Percentiles rank a stretch among this genome's conserved stretches.
These are phyloP conservation scores for Heliothis subflexa DNA, from an alignment of 1,140 invertebrate genomes.

Conservation along the genomic window DNA sequence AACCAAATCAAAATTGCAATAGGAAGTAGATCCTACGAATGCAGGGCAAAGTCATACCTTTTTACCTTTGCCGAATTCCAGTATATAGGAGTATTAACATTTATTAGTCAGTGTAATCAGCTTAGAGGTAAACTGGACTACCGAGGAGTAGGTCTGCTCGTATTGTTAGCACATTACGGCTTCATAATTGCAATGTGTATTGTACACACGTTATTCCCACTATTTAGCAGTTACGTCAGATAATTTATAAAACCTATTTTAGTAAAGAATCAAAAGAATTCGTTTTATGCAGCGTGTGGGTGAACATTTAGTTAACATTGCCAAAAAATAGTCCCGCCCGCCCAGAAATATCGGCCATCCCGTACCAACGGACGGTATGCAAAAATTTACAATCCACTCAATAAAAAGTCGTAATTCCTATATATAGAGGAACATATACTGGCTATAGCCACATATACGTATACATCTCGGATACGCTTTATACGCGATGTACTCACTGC, in stretches of 20 bases:
- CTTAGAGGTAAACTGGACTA: background rate
- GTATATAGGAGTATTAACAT: background rate
- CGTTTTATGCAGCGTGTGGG: conserved; percentile 50
- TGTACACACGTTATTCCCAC: background rate
- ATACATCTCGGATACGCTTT: conserved; percentile 81
- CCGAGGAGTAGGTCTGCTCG: background rate
- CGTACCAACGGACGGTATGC: conserved; percentile 65
- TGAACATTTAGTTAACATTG: conserved; percentile 57
- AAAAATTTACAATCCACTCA: conserved; percentile 80
- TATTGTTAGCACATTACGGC: conserved; percentile 17
- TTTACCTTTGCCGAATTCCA: too few relatives aligned
- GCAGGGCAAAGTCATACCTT: too few relatives aligned
- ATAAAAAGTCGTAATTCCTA: conserved; percentile 84
- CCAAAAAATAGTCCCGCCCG: conserved; percentile 66
- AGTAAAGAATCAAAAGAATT: conserved; percentile 44
- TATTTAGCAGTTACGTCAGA: conserved; percentile 16
- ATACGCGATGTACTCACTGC: conserved; percentile 84
- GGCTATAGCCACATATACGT: conserved; percentile 60
- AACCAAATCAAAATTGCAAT: too few relatives aligned
- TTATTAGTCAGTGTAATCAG: background rate
- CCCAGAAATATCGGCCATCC: conserved; percentile 65
- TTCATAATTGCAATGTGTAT: conserved; percentile 21
- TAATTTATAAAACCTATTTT: conserved; percentile 46
- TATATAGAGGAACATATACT: conserved; percentile 75
- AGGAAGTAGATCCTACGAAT: too few relatives aligned